Evolutionary conservation across 2,797 vertebrate genomes (phyloP), one percentile per base, ranked within the genome.

Genomic region (Tragopan temminckii): DNA sequence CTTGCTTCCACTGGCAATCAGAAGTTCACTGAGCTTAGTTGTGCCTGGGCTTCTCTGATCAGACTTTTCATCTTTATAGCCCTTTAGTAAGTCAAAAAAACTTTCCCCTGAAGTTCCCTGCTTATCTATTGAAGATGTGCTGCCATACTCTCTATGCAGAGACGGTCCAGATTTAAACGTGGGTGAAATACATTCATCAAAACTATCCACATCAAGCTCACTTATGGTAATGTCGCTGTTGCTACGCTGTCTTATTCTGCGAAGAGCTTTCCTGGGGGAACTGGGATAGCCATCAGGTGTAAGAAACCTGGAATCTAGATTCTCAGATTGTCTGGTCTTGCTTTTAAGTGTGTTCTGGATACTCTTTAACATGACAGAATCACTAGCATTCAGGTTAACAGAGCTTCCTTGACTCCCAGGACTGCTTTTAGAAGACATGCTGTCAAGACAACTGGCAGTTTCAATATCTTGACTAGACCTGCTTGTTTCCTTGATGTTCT

Each of bases 51-150:
- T 98, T 79, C 99, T 98, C 89, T 99, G 98, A 94, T 99, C 98
- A 25, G 98, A 97, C 83, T 98, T 98, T 62, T 98, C 98, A 9
- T 98, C 98, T 96, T 99, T 99, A 97, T 99, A 99, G 88, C 98
- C 99, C 97, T 99, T 99, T 59, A 99, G 40, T 97, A 99, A 98
- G 96, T 99, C 99, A 96, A 99, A 99, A 97, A 99, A 99, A 95
- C 98, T 99, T 68, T 99, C 99, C 63, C 98, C 98, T n/a, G 98
- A 97, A 46, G 98, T 98, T 20, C 99, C 99, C 58, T 99, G 99
- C 83, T 99, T 99, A 94, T 99, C 99, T 81, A 99, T 99, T 4
- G 99, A 99, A 53, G 99, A 99, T 42, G 99, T 99, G 97, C 99
- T 99, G 36, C 99, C 99, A 40, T 99, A 99, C 90, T 99, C 99